Evolutionary conservation across 2,113 vertebrate genomes (phyloP), one percentile per base, ranked within the genome.

Genomic region (Thinocorus orbignyianus): DNA sequence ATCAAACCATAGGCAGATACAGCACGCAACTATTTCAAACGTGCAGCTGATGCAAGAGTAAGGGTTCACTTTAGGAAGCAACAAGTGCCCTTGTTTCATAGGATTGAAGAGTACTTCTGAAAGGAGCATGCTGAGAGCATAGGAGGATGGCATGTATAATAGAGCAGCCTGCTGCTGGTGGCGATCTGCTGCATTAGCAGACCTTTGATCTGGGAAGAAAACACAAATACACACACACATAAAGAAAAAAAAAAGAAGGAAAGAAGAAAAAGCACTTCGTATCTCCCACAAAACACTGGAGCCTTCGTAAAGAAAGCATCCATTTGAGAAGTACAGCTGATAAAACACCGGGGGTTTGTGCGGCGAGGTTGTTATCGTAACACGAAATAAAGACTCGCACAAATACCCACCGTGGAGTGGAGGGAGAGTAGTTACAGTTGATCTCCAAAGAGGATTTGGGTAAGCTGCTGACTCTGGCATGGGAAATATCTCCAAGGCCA

Each of bases 161-260:
- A 24, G 78, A 94, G 87, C 84, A 81, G 77, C 86, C 87, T 73
- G 61, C 92, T 79, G 87, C 70, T 91, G 90, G 22, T 28, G 61
- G 77, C 14, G 78, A 81, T 51, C 70, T 77, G 93, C 81, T 90
- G 86, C 73, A 88, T 90, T 92, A 83, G 62, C 49, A 33, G 54
- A 9, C 30, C 82, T 94, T 88, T 73, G 76, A 78, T 70, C 79
- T 5, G 51, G 90, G 26, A 65, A 57, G 46, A 31, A 88, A 91
- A 74, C 16, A 83, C 62, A n/a, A 7, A 8, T 19, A 46, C 46
- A 46, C 18, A 46, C 46, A 46, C 46, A 74, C 16, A 83, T 54
- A 8, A 5, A 31, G 17, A 39, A 54, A 41, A 23, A 17, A 20
- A 39, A 39, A 39, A 5, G 10, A 8, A 30, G 79, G 84, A 66